phyloP scores from a whole-genome alignment of 2,797 vertebrate genomes.

The Aldrovandia affinis region DNA sequence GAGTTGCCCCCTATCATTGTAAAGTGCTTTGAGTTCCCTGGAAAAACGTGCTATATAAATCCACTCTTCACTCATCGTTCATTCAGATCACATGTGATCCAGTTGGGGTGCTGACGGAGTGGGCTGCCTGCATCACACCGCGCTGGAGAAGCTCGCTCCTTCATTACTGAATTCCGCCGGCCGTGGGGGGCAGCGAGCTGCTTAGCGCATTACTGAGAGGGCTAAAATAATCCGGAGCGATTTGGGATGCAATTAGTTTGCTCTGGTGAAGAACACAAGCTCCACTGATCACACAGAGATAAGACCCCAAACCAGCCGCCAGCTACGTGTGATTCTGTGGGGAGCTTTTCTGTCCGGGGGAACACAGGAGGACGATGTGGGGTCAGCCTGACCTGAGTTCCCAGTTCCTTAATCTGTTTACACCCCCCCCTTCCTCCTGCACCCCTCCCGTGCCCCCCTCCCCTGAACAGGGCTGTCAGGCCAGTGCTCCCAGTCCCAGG shows the following conservation, averaged over 20 bases:
- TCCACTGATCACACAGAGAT: conserved; percentile 3
- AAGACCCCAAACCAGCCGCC: conserved; percentile 10
- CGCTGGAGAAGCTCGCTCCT: neutral
- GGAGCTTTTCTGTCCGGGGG: neutral
- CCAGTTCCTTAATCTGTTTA: neutral
- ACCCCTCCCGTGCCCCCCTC: neutral
- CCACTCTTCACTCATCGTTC: neutral
- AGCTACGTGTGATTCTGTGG: neutral
- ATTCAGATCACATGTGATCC: neutral
- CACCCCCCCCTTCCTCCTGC: neutral
- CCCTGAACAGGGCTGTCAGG: neutral
- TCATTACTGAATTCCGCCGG: neutral
- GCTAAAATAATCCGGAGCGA: conserved; percentile 4
- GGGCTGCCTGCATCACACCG: neutral
- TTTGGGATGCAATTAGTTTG: conserved; percentile 9
- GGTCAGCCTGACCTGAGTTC: neutral
- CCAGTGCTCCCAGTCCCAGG: neutral
- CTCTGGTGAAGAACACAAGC: conserved; percentile 12
- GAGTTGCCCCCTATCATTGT: too few species aligned
- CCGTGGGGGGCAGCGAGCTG: too few species aligned
- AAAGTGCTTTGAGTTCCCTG: too few species aligned
- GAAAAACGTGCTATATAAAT: too few species aligned
- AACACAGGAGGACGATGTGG: neutral
- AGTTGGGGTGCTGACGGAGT: neutral
- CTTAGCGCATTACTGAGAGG: conserved; percentile 13